These are phyloP conservation scores for Erynnis tages DNA, from an alignment of 2,888 invertebrate species.

Conservation along the genomic window DNA sequence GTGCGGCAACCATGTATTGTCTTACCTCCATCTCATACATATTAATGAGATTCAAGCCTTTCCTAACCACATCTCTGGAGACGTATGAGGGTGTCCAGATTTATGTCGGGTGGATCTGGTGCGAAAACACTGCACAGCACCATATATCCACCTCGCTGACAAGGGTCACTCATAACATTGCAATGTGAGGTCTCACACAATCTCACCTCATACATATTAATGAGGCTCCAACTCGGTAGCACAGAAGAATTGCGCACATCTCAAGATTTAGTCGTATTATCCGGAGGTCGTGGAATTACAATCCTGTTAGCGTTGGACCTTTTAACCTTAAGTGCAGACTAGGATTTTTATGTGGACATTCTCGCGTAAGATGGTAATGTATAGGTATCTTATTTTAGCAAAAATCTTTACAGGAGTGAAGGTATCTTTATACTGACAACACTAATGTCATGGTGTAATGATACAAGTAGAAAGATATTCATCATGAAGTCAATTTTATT, in stretches of 20 bases:
- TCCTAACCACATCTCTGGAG: slow-evolving; percentile 49
- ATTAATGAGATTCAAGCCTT: slow-evolving; percentile 51
- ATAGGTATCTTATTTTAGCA: no score
- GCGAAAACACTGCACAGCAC: slow-evolving; percentile 56
- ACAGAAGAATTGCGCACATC: slow-evolving; percentile 43
- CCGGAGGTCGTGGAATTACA: slow-evolving; percentile 9
- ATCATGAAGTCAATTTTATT: no score
- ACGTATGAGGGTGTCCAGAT: slow-evolving; percentile 57
- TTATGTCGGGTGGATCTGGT: slow-evolving; percentile 57
- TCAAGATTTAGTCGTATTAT: slow-evolving; percentile 41
- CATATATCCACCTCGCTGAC: slow-evolving; percentile 66
- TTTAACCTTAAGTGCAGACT: slow-evolving; percentile 1
- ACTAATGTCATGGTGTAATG: no score
- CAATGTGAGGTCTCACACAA: slow-evolving; percentile 49
- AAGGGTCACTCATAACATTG: slow-evolving; percentile 62
- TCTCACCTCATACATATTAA: slow-evolving; percentile 66
- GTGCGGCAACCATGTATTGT: slow-evolving; percentile 36
- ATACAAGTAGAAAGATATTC: no score
- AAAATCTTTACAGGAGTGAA: no score
- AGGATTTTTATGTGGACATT: slow-evolving; percentile 1
- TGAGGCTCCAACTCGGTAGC: slow-evolving; percentile 40
- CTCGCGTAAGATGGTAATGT: neutral
- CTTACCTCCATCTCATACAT: slow-evolving; percentile 45
- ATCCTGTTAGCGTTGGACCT: slow-evolving; percentile 7
- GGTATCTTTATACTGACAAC: no score